Percentiles rank a stretch among this genome's conserved stretches.
Conservation (phyloP, 1,140 invertebrate genomes). For the Musca vetustissima region DNA sequence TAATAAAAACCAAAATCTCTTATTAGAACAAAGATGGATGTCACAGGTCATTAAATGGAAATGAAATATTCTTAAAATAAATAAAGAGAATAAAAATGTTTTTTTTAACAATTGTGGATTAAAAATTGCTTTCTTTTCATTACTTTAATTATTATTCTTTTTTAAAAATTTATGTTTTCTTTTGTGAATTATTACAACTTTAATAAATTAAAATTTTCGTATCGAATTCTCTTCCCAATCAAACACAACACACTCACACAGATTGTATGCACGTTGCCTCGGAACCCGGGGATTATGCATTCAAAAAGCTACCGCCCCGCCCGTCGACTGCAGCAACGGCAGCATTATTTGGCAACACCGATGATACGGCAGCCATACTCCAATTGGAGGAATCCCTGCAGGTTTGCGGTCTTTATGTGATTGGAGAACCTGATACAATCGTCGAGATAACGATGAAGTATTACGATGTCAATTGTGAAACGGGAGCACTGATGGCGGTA, state of each 20-base stretch:
- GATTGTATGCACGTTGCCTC: constrained; percentile 83
- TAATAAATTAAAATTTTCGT: no score
- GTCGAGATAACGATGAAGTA: constrained; percentile 81
- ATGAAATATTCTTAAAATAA: no score
- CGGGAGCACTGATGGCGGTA: constrained; percentile 79
- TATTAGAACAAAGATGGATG: no score
- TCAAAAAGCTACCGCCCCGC: constrained; percentile 65
- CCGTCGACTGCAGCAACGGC: constrained; percentile 29
- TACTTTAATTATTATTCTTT: no score
- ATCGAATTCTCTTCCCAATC: no score
- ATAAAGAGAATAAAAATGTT: no score
- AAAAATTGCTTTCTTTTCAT: no score
- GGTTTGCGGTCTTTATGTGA: constrained; percentile 84
- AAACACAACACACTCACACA: constrained; percentile 52
- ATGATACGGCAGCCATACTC: not conserved
- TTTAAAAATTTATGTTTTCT: no score
- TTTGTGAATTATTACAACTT: no score
- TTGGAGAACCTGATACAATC: constrained; percentile 75
- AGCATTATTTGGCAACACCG: constrained; percentile 38
- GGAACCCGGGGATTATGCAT: constrained; percentile 73
- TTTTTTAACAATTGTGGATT: no score
- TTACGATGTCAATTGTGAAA: constrained; percentile 80
- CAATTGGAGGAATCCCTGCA: constrained; percentile 53
- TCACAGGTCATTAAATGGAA: no score
- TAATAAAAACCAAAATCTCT: no score